These are phyloP conservation scores for Acropora yongei DNA, from an alignment of 64 coral and sea anemone species.

Conservation along the genomic window DNA sequence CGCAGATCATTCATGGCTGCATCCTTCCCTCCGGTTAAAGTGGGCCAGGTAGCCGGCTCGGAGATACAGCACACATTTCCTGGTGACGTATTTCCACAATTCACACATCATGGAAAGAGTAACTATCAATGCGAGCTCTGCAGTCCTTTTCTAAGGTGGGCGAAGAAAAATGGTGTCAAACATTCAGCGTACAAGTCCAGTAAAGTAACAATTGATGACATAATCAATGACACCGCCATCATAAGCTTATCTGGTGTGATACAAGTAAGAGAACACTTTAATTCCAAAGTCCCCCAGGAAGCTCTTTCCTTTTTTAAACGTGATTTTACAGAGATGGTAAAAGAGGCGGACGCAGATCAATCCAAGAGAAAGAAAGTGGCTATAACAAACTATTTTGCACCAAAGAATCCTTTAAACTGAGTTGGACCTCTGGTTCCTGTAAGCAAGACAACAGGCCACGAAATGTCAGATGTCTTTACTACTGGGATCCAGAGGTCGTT, in stretches of 20 bases:
- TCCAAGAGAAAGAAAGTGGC: not conserved
- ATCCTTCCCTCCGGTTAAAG: slow-evolving; percentile 29
- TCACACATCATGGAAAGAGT: slow-evolving; percentile 43
- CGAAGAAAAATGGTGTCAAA: slow-evolving; percentile 16
- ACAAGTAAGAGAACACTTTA: slow-evolving; percentile 32
- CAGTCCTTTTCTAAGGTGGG: slow-evolving; percentile 45
- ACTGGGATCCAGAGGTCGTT: slow-evolving; percentile 48
- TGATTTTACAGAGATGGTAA: slow-evolving; percentile 19
- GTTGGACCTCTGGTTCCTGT: not conserved
- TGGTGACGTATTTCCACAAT: slow-evolving; percentile 46
- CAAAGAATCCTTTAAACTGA: slow-evolving; percentile 26
- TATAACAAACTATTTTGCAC: not conserved
- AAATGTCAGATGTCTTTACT: slow-evolving; percentile 39
- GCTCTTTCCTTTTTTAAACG: slow-evolving; percentile 42
- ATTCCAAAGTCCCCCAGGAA: slow-evolving; percentile 53
- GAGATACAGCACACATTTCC: slow-evolving; percentile 11
- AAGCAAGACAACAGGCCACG: not conserved
- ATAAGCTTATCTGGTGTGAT: slow-evolving; percentile 33
- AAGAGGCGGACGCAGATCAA: too few relatives aligned
- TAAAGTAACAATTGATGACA: slow-evolving; percentile 38
- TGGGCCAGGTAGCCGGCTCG: not conserved
- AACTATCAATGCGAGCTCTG: slow-evolving; percentile 26
- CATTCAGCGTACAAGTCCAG: slow-evolving; percentile 30
- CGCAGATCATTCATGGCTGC: not conserved
- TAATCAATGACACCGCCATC: slow-evolving; percentile 52